Base-by-base conservation (phyloP, 2,888 invertebrate genomes). In the Cylindroiulus punctatus region DNA sequence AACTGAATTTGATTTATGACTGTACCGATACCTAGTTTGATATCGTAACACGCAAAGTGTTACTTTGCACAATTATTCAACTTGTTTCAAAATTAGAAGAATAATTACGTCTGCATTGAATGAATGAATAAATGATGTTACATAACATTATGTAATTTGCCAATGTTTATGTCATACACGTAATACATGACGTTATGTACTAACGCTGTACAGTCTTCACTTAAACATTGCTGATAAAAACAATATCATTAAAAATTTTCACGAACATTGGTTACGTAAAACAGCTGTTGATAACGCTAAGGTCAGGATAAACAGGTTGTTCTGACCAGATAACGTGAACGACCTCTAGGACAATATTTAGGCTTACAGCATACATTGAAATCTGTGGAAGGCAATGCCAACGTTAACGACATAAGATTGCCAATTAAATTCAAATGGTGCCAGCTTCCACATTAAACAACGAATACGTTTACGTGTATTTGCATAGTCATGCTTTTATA, bases 261-360 rank as follows among this genome's bases (percentile, higher is more conserved):
- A 52, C n/a, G n/a, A 52, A 52, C 19, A 1, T 65, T 22, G 2
- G 2, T 5, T 32, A 26, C 22, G 22, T 26, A 65, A 76, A 17
- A 30, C 76, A 76, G 76, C 76, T 76, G 76, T 76, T 76, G 12
- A 76, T 30, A 30, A 30, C 26, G 1, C 12, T 26, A 14, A 30
- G 76, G 76, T 76, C 76, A 76, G 32, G 17, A 14, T 30, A 76
- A 76, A 76, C 76, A 14, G 76, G 76, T 76, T 76, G 32, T 76
- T 76, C 32, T 76, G 76, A 76, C 76, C 76, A 76, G 76, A 30
- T 76, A 76, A 76, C 30, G 76, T 76, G 30, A 76, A 76, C 76
- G 76, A 76, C 76, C 76, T 76, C 17, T 26, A 76, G 17, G 30
- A 30, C 57, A 22, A 76, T 65, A 0, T 30, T 17, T 4, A 65